Evolutionary conservation across 1,140 invertebrate species (phyloP).

Genomic region (Caenorhabditis elegans): WBcel235 BX284604.4:757501-758000

Average conservation of each 20-base stretch:
- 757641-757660: background rate
- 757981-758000: too few species aligned
- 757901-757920: slow-evolving; percentile 12
- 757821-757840: slow-evolving; percentile 30
- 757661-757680: background rate
- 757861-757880: slow-evolving; percentile 21
- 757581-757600: slow-evolving; percentile 24
- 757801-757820: background rate
- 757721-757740: slow-evolving; percentile 19
- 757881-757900: slow-evolving; percentile 22
- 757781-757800: background rate
- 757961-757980: slow-evolving; percentile 21
- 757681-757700: slow-evolving; percentile 27
- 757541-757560: slow-evolving; percentile 28
- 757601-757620: background rate
- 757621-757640: background rate
- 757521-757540: too few species aligned
- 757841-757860: slow-evolving; percentile 2
- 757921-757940: background rate
- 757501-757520: background rate
- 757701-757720: slow-evolving; percentile 32
- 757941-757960: background rate
- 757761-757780: background rate
- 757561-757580: slow-evolving; percentile 18
- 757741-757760: slow-evolving; percentile 48